Evolutionary conservation across 1,140 invertebrate species (phyloP), one percentile per base, ranked within the genome.

Genomic region (Daktulosphaira vitifoliae): DNA sequence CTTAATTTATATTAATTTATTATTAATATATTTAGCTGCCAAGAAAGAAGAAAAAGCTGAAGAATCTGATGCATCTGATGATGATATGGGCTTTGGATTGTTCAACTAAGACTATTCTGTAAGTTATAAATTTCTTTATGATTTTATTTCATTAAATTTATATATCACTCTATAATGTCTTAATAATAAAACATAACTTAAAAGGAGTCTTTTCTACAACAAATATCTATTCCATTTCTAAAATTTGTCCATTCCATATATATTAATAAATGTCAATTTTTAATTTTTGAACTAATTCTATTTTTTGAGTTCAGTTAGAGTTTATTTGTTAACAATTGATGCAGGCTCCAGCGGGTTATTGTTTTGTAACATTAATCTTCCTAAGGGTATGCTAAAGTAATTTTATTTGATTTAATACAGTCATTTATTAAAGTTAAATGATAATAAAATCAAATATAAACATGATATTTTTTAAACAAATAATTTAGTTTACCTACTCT

Each of bases 31-130:
- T 50, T 75, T 80, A 50, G 78, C 77, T 66, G 79, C 80, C 67
- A 81, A 77, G 67, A 83, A 80, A 76, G 83, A 81, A 73, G 83
- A 86, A 70, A 82, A 87, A 68, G 86, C 89, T 76, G 87, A 88
- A 73, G 82, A 85, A 73, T 82, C 90, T 72, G 84, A 89, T 73
- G 44, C 44, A 39, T 89, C 90, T 71, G 92, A 95, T 75, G 94
- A 96, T 72, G 92, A 94, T 74, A 96, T 98, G 92, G 93, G 93
- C 73, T 92, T 94, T 74, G 90, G 89, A 77, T 84, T 95, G 9
- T 95, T 94, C 73, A 91, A 94, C 76, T 94, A 93, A 84, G 56
- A 62, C 29, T 59, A 33, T 26, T 5, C 44, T 33, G 56, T 48
- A 62, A 48, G 42, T 62, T n/a, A n/a, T n/a, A n/a, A n/a, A n/a